A percentile compares a stretch with the other conserved stretches of the same genome.
Evolutionary conservation across 2,113 vertebrate species (phyloP).

Genomic region (Nycticorax nycticorax): DNA sequence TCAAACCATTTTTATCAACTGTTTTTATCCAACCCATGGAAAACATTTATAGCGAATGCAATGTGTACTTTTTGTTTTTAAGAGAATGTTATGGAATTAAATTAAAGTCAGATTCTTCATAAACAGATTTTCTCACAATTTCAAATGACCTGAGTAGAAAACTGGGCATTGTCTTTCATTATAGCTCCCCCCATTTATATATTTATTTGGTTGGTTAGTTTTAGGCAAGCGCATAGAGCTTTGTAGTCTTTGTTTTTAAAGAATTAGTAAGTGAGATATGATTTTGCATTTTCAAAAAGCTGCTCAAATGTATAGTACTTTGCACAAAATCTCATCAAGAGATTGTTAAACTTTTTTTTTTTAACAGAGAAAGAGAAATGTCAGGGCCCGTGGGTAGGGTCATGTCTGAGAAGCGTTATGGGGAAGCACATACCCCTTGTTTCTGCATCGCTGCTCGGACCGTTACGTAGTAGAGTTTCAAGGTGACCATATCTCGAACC

Average conservation of each 20-base stretch:
- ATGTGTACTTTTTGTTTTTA: not conserved
- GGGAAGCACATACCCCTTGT: not conserved
- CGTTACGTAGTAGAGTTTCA: not conserved
- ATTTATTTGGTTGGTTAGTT: not conserved
- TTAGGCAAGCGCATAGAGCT: not conserved
- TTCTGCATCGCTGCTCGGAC: not conserved
- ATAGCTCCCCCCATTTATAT: not conserved
- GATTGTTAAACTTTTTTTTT: not conserved
- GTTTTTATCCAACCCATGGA: not conserved
- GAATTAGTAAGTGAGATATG: not conserved
- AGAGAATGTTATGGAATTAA: not conserved
- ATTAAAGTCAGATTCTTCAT: not conserved
- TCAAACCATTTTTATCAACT: not conserved
- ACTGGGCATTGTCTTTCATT: not conserved
- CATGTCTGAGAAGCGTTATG: fast-evolving
- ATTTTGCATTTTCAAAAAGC: not conserved
- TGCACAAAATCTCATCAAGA: not conserved
- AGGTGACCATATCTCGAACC: not conserved
- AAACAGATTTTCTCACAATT: not conserved
- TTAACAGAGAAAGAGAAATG: not conserved
- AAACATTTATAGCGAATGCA: not conserved
- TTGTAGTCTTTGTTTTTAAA: not conserved
- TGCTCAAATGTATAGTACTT: fast-evolving
- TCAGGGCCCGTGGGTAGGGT: not conserved
- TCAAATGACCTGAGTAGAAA: not conserved